Base-by-base conservation (phyloP, 1,140 invertebrate genomes). In the Camponotus vicinus region DNA sequence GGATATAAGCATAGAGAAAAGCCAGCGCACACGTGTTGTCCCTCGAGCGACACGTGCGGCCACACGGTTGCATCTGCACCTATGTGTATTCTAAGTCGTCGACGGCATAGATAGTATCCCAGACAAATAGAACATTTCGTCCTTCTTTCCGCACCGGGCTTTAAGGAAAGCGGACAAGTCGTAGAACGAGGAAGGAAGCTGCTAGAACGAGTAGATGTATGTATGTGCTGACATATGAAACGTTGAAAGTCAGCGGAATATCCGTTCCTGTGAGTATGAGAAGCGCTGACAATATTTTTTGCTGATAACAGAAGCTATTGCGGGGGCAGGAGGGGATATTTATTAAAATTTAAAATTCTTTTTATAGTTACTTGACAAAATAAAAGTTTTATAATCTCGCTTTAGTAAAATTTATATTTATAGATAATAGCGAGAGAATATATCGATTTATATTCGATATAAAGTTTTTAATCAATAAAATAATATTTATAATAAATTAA, bases 41-140 rank as follows among this genome's bases (percentile, higher is more conserved):
- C 37, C 13, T 15, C 63, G 66, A 45, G 63, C 87, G 37, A 87
- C 42, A 69, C 66, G 67, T 66, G 71, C 49, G 45, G 11, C 63
- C 59, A 64, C 45, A 73, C 55, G 34, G 49, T 55, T 67, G 67
- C n/a, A 27, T 63, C 70, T 73, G 69, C 55, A 49, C n/a, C 21
- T 87, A 87, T 59, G 45, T 66, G 21, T 73, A 86, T 40, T 40
- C 40, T 55, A 45, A 76, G 85, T 64, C 55, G 85, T 80, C 84
- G n/a, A 45, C 34, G 49, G 64, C 18, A 40, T 32, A 59, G 75
- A 67, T 61, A 42, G 21, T 76, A 86, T 89, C 70, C 73, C 67
- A 61, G 42, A 67, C 67, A 86, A 88, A 92, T 86, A 88, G 80
- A 91, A 90, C 83, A 92, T 89, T 88, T 91, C 69, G 69, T 83